phyloP scores from a whole-genome alignment of 1,140 invertebrate genomes.

The Drosophila sechellia region DNA sequence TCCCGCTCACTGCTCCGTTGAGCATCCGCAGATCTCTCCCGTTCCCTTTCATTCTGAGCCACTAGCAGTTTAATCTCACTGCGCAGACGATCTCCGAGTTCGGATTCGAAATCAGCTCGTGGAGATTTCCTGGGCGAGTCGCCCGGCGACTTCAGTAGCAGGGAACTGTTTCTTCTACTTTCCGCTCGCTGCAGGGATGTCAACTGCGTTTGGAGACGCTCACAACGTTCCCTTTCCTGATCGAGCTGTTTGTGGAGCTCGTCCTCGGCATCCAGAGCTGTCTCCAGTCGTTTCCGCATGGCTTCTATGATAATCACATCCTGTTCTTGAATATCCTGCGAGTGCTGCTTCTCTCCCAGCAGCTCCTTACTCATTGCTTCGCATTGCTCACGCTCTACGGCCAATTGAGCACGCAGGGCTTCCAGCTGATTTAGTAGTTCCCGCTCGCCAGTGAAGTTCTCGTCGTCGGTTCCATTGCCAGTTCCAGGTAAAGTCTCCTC shows the following conservation, averaged over 20 bases:
- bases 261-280: slow-evolving; percentile 87
- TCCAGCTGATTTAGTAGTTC: slow-evolving; percentile 80
- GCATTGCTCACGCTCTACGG: slow-evolving; percentile 84
- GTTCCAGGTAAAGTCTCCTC: slow-evolving; percentile 33
- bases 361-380: slow-evolving; percentile 85
- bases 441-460: slow-evolving; percentile 77
- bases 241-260: slow-evolving; percentile 87
- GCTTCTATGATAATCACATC: slow-evolving; percentile 88
- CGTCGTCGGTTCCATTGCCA: slow-evolving; percentile 73
- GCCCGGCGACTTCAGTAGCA: slow-evolving; percentile 70
- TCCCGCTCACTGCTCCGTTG: slow-evolving; percentile 84
- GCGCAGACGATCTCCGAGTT: slow-evolving; percentile 85
- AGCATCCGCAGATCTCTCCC: slow-evolving; percentile 84
- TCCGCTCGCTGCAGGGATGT: slow-evolving; percentile 74
- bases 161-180: slow-evolving; percentile 65
- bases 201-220: slow-evolving; percentile 85
- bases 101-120: slow-evolving; percentile 80
- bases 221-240: slow-evolving; percentile 85
- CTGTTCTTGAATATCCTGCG: slow-evolving; percentile 86
- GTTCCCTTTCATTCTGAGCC: slow-evolving; percentile 85
- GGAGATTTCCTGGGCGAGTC: slow-evolving; percentile 77
- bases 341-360: slow-evolving; percentile 85
- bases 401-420: slow-evolving; percentile 84
- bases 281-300: slow-evolving; percentile 87
- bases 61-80: slow-evolving; percentile 85